Percentiles rank a stretch among this genome's conserved stretches.
phyloP scores from a whole-genome alignment of 2,797 vertebrate species.

The Babyrousa celebensis region DNA sequence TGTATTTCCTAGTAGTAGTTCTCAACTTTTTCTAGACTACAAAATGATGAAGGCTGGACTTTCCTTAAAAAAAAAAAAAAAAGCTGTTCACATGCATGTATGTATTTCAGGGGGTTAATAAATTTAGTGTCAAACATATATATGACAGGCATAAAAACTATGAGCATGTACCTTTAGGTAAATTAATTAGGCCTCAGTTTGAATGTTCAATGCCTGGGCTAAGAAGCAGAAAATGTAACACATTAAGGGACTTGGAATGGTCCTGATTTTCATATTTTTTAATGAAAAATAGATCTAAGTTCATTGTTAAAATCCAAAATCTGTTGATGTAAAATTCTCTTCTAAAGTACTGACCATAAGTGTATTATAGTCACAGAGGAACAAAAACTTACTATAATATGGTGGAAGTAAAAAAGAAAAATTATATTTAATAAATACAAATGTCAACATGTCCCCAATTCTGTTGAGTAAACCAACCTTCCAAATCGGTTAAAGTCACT shows the following conservation, averaged over 20 bases:
- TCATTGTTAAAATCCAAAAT: slow-evolving; percentile 72
- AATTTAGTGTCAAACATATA: slow-evolving; percentile 63
- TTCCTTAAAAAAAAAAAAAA: not conserved
- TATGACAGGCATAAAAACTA: slow-evolving; percentile 31
- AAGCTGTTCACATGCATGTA: slow-evolving; percentile 13
- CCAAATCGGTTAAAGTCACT: slow-evolving; percentile 61
- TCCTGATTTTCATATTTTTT: slow-evolving; percentile 57
- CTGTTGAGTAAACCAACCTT: slow-evolving; percentile 64
- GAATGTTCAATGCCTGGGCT: slow-evolving; percentile 59
- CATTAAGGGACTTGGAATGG: slow-evolving; percentile 42
- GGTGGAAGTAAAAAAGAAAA: slow-evolving; percentile 66
- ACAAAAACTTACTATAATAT: slow-evolving; percentile 63
- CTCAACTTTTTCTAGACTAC: slow-evolving; percentile 47
- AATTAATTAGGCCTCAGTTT: slow-evolving; percentile 52
- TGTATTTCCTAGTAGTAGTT: slow-evolving; percentile 26
- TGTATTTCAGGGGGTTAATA: slow-evolving; percentile 55
- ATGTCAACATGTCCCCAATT: slow-evolving; percentile 15
- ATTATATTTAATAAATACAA: slow-evolving; percentile 65
- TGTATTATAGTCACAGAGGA: slow-evolving; percentile 34
- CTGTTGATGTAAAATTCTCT: slow-evolving; percentile 16
- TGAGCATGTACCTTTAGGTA: not conserved
- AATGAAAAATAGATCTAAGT: slow-evolving; percentile 63
- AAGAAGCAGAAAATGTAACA: slow-evolving; percentile 59
- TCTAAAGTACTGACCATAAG: slow-evolving; percentile 15
- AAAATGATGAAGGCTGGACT: slow-evolving; percentile 33